Conservation (phyloP, 2,797 vertebrate genomes). For the Anguilla marmorata region DNA sequence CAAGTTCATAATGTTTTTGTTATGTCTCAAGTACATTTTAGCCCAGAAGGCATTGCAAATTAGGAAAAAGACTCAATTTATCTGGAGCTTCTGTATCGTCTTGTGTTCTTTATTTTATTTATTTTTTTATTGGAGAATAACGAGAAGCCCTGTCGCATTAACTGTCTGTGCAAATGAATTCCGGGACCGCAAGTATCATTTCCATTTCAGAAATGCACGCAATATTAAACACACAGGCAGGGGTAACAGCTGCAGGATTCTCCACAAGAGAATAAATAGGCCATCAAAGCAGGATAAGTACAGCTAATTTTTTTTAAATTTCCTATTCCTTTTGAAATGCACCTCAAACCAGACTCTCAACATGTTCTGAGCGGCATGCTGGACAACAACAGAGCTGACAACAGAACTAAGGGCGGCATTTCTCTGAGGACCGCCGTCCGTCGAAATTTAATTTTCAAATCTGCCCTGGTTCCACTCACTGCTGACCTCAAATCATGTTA, state of each 20-base stretch:
- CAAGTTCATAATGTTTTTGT: slow-evolving; percentile 10
- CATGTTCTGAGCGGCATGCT: slow-evolving; percentile 56
- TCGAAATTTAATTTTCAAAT: slow-evolving; percentile 38
- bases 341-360: slow-evolving; percentile 54
- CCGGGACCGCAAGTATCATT: slow-evolving; percentile 61
- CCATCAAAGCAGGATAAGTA: slow-evolving; percentile 33
- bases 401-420: slow-evolving; percentile 32
- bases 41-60: slow-evolving; percentile 16
- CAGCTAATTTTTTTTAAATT: not conserved
- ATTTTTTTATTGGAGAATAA: slow-evolving; percentile 11
- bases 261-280: slow-evolving; percentile 25
- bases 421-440: slow-evolving; percentile 34
- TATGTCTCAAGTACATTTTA: not conserved
- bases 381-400: not conserved
- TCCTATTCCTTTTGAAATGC: slow-evolving; percentile 45
- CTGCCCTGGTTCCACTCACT: slow-evolving; percentile 25
- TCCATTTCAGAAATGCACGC: slow-evolving; percentile 60
- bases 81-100: not conserved
- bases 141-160: not conserved
- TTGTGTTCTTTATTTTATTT: too few species aligned
- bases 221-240: slow-evolving; percentile 57
- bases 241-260: not conserved
- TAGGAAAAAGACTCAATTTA: slow-evolving; percentile 6
- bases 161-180: not conserved
- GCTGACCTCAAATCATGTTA: slow-evolving; percentile 32